Base-by-base conservation (phyloP, 2,113 vertebrate genomes). In the Corydoras sp. region DNA sequence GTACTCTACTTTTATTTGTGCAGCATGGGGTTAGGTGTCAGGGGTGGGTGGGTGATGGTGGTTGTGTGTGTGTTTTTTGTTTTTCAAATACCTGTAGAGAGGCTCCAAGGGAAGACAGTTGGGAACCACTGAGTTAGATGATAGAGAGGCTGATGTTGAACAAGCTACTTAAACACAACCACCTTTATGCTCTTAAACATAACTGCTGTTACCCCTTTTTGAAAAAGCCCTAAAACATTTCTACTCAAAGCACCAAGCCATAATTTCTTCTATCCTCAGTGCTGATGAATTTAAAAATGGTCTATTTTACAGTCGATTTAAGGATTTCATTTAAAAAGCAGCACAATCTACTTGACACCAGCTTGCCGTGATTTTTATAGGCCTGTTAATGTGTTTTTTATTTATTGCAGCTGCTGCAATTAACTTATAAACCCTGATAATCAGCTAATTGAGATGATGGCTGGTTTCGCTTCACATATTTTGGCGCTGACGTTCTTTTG, bases 231-330 rank as follows among this genome's bases (percentile, higher is more conserved):
- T 29, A n/a, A 31, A 29, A 63, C 18, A 53, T 15, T 51, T 59
- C 63, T 24, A 54, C 24, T 53, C 11, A 13, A 15, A 5, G 31
- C 35, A 24, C 10, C 35, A 61, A 14, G 6, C 56, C 5, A 75
- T 85, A 80, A 60, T 67, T 14, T 55, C 32, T 58, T 79, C 58
- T 56, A 55, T 62, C 63, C 31, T 80, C 73, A 73, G 72, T 65
- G 54, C 76, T 76, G 67, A 76, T 75, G 73, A 79, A 72, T 43
- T 77, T 63, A 80, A 69, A 72, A 73, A 82, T 65, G 15, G 29
- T 53, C 48, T 60, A 62, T 54, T 73, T 67, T 54, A 73, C 32
- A 30, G 58, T 61, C 50, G 5, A 62, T 61, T 68, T 50, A 15
- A 67, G 58, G 30, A 55, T 67, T 13, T 43, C 35, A 43, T 43